Evolutionary conservation across 2,113 vertebrate genomes (phyloP), one percentile per base, ranked within the genome.

Genomic region (Dicerorhinus sumatrensis): DNA sequence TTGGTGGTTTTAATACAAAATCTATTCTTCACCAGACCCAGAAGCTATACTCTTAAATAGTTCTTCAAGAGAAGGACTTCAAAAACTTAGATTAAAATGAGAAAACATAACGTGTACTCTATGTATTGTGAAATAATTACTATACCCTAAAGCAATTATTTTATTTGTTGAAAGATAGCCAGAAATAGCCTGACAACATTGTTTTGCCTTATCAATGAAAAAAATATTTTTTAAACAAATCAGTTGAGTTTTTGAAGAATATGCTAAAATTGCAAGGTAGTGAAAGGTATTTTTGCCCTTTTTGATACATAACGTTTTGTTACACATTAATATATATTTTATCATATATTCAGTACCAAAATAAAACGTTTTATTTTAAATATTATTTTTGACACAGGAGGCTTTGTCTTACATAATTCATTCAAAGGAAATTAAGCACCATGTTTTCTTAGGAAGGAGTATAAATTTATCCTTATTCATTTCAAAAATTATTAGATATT

Each of bases 301-400:
- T 89, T 75, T 75, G 27, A 48, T 33, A 16, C 16, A 29, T 72
- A 48, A 36, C 5, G 62, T 91, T 69, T 87, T 31, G 6, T 65
- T 97, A 79, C n/a, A 17, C 63, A 16, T 62, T 63, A 42, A 46
- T 81, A 8, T 81, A 12, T 58, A 46, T 58, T 72, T 65, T 18
- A 77, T 79, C 12, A 54, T 75, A 36, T 17, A 70, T 73, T 75
- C 58, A 29, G 48, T 89, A 10, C 65, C 48, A 0, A 77, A 91
- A 72, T 33, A 82, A 95, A 94, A 60, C 25, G 73, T 82, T 90
- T 88, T 13, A 94, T 92, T 93, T 60, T 80, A 92, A 81, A 54
- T 67, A 73, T 46, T 67, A 84, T 54, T 96, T 83, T 89, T 89
- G 13, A 67, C 39, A 94, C 67, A 60, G 39, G 67, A 79, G 56